These are phyloP conservation scores for Yasuhikotakia modesta DNA, from an alignment of 2,797 vertebrate species.

Conservation along the genomic window DNA sequence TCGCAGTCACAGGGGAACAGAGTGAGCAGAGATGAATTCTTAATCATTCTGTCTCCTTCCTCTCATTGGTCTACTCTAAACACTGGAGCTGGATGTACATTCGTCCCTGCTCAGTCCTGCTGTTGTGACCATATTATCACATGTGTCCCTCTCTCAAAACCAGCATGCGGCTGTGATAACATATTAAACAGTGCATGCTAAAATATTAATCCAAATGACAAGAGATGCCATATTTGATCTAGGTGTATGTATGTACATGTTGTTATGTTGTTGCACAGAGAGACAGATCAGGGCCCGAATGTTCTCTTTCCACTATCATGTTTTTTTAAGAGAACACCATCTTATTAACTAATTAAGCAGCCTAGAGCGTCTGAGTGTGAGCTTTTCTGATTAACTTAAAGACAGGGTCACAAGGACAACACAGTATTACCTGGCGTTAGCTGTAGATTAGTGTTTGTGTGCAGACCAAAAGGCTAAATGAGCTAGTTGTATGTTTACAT, in stretches of 20 bases:
- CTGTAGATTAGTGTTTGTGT: constrained; percentile 5
- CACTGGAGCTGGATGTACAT: neutral
- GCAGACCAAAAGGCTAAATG: too few species aligned
- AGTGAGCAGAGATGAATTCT: constrained; percentile 11
- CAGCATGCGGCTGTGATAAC: constrained; percentile 63
- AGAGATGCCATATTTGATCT: constrained; percentile 58
- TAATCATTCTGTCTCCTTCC: constrained; percentile 14
- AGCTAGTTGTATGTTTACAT: too few species aligned
- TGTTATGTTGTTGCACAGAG: too few species aligned
- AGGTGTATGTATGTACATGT: constrained; percentile 44
- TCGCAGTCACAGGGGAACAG: constrained; percentile 20
- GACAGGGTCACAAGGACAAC: neutral
- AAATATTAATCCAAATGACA: constrained; percentile 71
- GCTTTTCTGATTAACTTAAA: constrained; percentile 15
- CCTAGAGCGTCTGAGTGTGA: too few species aligned
- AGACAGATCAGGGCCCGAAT: neutral
- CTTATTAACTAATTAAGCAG: constrained; percentile 20
- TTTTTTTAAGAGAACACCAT: neutral
- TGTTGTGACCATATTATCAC: neutral
- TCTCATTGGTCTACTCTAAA: constrained; percentile 21
- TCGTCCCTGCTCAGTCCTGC: neutral
- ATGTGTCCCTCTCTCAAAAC: constrained; percentile 49
- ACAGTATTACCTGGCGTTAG: neutral
- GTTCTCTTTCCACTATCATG: neutral
- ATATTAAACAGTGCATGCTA: constrained; percentile 61